Evolutionary conservation across 2,888 invertebrate species (phyloP), one percentile per base, ranked within the genome.

Genomic region (Lutraria lutraria): DNA sequence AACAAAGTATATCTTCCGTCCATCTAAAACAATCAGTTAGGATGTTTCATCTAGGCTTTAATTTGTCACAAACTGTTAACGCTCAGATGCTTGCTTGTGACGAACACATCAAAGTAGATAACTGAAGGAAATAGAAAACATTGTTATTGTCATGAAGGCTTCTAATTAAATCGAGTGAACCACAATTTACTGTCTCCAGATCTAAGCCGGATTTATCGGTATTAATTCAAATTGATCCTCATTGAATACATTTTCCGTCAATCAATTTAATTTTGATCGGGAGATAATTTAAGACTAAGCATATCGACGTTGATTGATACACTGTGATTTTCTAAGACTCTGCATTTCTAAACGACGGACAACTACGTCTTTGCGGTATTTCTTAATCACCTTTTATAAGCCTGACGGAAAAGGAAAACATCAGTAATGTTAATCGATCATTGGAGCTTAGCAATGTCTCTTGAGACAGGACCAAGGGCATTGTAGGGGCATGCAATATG

Each of bases 191-290:
- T 84, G 83, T 81, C 72, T 83, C 81, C 54, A 83, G 83, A 89
- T 86, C 88, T 92, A 92, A 92, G 90, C 92, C 88, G 92, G 92
- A 89, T 92, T 90, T 88, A 81, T 82, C 85, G 89, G 92, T 85
- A 89, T 92, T 92, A 91, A 91, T 91, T 91, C 88, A 81, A 82
- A 83, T 83, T 87, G 83, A 89, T 89, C 92, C 88, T 82, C 88
- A 86, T 92, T 92, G 90, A 92, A 87, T 90, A 92, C 92, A 92
- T 92, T 91, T 92, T 88, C 88, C 92, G 89, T 89, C 92, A 89
- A 92, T 92, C 92, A 92, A 92, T 90, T 90, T 90, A 92, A 92
- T 90, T 92, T 92, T 92, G 90, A 92, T 92, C 86, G 84, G 85
- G 63, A 88, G 89, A 90, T 89, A 89, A 92, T 89, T 92, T 92